Conservation (phyloP, 2,797 vertebrate species). For the Morus bassanus region DNA sequence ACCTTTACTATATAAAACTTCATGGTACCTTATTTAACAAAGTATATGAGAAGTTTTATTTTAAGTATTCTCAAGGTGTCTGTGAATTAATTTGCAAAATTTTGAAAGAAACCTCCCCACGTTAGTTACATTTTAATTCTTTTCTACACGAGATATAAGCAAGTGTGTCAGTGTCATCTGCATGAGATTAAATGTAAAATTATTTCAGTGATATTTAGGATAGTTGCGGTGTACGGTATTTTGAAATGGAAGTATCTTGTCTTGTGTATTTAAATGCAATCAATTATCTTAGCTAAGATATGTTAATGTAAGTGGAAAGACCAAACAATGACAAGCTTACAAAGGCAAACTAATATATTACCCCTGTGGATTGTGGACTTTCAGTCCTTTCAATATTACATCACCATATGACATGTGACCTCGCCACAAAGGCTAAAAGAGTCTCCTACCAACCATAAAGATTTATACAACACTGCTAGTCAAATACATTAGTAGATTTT, state of each 20-base stretch:
- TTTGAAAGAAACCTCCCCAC: background rate
- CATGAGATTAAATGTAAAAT: background rate
- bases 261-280: background rate
- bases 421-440: background rate
- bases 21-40: background rate
- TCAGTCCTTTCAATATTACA: constrained; percentile 18
- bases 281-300: background rate
- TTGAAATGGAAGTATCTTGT: background rate
- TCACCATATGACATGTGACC: constrained; percentile 4
- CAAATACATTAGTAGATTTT: background rate
- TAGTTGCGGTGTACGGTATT: background rate
- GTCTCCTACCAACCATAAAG: background rate
- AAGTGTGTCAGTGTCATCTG: background rate
- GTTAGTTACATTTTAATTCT: background rate
- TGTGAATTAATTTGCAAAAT: background rate
- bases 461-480: background rate
- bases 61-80: background rate
- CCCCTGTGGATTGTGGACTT: background rate
- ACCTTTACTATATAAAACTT: background rate
- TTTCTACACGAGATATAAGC: background rate
- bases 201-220: constrained; percentile 7
- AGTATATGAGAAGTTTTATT: background rate
- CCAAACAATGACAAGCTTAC: constrained; percentile 5
- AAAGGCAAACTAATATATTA: background rate
- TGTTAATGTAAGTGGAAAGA: background rate